phyloP scores from a whole-genome alignment of 2,888 invertebrate genomes.

The Prosopocoilus inquinatus region DNA sequence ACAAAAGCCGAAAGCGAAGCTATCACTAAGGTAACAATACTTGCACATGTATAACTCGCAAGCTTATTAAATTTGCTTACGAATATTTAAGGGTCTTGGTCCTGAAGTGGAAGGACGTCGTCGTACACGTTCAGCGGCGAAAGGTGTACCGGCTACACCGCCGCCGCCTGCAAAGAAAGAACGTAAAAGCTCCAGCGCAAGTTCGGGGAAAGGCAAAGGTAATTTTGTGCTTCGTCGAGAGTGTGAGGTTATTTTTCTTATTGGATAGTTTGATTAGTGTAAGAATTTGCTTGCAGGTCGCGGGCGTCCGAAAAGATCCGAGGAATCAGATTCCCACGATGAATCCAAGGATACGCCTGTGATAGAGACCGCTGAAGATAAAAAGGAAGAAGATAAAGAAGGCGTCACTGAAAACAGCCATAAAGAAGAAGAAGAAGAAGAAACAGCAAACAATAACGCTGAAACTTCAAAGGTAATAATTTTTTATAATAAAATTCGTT shows the following conservation, averaged over 20 bases:
- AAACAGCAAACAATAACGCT: constrained; percentile 39
- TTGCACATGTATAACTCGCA: not conserved
- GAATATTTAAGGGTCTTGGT: constrained; percentile 49
- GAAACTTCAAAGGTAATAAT: constrained; percentile 27
- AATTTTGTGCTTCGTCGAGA: constrained; percentile 12
- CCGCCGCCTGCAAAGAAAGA: constrained; percentile 57
- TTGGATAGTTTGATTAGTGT: no score
- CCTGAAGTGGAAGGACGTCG: constrained; percentile 57
- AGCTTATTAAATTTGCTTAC: not conserved
- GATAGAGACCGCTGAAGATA: constrained; percentile 32
- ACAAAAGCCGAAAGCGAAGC: constrained; percentile 55
- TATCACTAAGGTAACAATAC: constrained; percentile 50
- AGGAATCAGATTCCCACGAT: constrained; percentile 43
- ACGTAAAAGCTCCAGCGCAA: constrained; percentile 36
- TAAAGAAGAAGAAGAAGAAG: constrained; percentile 41
- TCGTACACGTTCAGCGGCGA: constrained; percentile 57
- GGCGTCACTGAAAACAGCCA: constrained; percentile 17
- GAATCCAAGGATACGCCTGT: constrained; percentile 41
- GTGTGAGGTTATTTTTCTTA: not conserved
- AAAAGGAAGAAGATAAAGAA: constrained; percentile 25
- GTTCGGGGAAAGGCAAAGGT: constrained; percentile 35
- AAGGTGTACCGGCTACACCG: constrained; percentile 55
- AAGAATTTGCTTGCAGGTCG: constrained; percentile 34
- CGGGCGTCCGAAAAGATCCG: constrained; percentile 44
- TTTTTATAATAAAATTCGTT: not conserved